These are phyloP conservation scores for Tenebrio molitor DNA, from an alignment of 1,140 invertebrate genomes.

Conservation along the genomic window DNA sequence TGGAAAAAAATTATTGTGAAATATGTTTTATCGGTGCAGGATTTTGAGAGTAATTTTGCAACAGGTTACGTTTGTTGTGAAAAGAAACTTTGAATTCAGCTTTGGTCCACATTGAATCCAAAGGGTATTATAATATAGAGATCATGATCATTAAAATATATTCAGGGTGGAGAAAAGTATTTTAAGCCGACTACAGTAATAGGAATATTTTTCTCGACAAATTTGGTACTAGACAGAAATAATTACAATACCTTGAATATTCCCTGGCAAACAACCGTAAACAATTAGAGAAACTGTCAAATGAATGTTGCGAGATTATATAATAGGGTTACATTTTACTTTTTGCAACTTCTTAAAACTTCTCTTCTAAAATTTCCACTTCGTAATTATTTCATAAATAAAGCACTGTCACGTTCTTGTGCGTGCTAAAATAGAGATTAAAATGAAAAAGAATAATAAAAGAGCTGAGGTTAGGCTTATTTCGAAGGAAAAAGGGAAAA, in stretches of 20 bases:
- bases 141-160: too few species aligned
- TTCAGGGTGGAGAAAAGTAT: too few species aligned
- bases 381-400: slow-evolving; percentile 38
- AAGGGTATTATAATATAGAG: too few species aligned
- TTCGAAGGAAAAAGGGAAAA: background rate
- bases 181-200: slow-evolving; percentile 17
- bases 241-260: slow-evolving; percentile 29
- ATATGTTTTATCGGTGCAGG: too few species aligned
- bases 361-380: slow-evolving; percentile 24
- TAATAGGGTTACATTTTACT: slow-evolving; percentile 38
- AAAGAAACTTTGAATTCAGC: too few species aligned
- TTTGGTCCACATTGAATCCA: too few species aligned
- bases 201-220: slow-evolving; percentile 8
- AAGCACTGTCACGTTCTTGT: slow-evolving; percentile 31
- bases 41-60: too few species aligned
- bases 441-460: slow-evolving; percentile 18
- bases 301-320: slow-evolving; percentile 24
- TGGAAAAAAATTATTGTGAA: too few species aligned
- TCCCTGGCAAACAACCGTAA: slow-evolving; percentile 22
- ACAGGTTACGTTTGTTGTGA: too few species aligned
- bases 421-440: slow-evolving; percentile 19
- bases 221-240: slow-evolving; percentile 26
- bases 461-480: slow-evolving; percentile 14
- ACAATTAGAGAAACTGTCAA: slow-evolving; percentile 39
- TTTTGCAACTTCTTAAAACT: slow-evolving; percentile 26